phyloP scores from a whole-genome alignment of 2,888 invertebrate species.

The Callimorpha dominula region DNA sequence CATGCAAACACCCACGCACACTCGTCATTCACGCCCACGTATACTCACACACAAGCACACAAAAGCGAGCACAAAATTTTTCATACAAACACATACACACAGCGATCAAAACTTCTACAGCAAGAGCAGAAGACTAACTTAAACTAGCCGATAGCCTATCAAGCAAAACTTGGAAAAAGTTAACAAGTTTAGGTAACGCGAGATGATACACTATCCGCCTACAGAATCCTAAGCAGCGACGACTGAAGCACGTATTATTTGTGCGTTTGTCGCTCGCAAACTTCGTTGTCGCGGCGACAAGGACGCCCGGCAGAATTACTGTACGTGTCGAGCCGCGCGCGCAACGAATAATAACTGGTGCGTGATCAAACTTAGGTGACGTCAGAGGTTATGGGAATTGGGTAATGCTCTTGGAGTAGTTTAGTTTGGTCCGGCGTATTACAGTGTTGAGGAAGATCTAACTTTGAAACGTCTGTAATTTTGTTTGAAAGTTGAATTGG shows the following conservation, averaged over 20 bases:
- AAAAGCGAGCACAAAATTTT: background rate
- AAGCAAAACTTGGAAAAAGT: slow-evolving; percentile 37
- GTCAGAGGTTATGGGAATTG: slow-evolving; percentile 15
- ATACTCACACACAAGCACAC: too few species aligned
- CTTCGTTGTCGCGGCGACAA: slow-evolving; percentile 55
- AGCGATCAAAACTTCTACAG: background rate
- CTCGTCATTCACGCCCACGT: too few species aligned
- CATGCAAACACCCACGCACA: too few species aligned
- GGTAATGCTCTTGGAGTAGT: slow-evolving; percentile 7
- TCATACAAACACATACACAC: background rate
- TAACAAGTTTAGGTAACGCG: slow-evolving; percentile 56
- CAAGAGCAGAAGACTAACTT: background rate
- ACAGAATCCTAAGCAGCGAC: slow-evolving; percentile 54
- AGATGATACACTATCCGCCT: slow-evolving; percentile 55
- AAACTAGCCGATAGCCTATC: slow-evolving; percentile 13
- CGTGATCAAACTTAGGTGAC: slow-evolving; percentile 40
- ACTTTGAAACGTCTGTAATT: slow-evolving; percentile 1
- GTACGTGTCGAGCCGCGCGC: slow-evolving; percentile 54
- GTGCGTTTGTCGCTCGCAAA: slow-evolving; percentile 58
- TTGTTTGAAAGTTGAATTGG: background rate
- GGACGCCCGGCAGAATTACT: slow-evolving; percentile 59
- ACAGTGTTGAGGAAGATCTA: background rate
- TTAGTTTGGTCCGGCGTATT: slow-evolving; percentile 1
- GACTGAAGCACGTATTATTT: slow-evolving; percentile 59
- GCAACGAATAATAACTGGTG: slow-evolving; percentile 45